These are phyloP conservation scores for Myrmecophaga tridactyla DNA, from an alignment of 2,113 vertebrate species.

Conservation along the genomic window DNA sequence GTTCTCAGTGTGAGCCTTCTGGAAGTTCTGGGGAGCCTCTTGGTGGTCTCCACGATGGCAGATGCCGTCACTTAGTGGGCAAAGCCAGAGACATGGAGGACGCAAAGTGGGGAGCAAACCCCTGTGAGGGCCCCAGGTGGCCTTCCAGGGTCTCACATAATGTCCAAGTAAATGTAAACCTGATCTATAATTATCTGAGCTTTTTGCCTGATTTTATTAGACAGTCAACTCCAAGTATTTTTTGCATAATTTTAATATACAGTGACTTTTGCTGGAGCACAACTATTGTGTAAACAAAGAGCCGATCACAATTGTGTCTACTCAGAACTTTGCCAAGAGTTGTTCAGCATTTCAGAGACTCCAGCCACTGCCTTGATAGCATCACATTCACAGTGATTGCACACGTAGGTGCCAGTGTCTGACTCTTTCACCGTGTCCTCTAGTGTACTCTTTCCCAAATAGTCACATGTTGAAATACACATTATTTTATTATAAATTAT, in stretches of 20 bases:
- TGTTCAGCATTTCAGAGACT: neutral
- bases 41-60: neutral
- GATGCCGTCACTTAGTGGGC: neutral
- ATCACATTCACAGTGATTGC: rapidly evolving
- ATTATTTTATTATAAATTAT: no score
- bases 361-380: neutral
- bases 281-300: neutral
- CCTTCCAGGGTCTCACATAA: neutral
- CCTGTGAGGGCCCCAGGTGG: rapidly evolving
- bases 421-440: rapidly evolving
- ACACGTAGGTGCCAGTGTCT: rapidly evolving
- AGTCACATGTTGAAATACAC: no score
- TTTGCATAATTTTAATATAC: neutral
- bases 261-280: neutral
- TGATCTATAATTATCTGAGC: no score
- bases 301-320: rapidly evolving
- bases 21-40: neutral
- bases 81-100: neutral
- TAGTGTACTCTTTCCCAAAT: no score
- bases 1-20: neutral
- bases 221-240: neutral
- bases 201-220: neutral
- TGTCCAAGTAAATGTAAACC: neutral
- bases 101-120: no score
- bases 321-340: neutral